Base-by-base conservation (phyloP, 2,888 invertebrate species). In the Drosophila peninsularis region DNA sequence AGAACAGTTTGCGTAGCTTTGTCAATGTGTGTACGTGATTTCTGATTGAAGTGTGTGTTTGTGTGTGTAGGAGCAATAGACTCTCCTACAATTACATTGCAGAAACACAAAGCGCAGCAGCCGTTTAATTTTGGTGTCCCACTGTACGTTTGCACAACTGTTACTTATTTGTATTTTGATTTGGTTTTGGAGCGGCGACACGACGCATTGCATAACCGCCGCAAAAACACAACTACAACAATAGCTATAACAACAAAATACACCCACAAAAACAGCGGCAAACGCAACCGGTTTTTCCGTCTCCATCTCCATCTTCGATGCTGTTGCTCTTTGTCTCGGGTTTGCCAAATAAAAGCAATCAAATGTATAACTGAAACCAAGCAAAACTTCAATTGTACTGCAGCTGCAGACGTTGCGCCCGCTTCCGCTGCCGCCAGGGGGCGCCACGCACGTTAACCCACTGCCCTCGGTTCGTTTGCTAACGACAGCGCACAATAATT, bases 181-280 rank as follows among this genome's bases (percentile, higher is more conserved):
- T 47, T 47, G 32, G 42, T 67, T 73, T 81, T 81, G 71, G 80
- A 76, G 84, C 76, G 74, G 69, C 67, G 67, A 74, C 82, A 83
- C 82, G 80, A 85, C 67, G 62, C 66, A 78, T 83, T 83, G 86
- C 82, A 83, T 83, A 83, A 83, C 80, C 83, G 54, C 24, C 6
- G 13, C 52, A 37, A 7, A 17, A 32, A 30, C 13, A 30, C 45
- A 27, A 27, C 36, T 19, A 63, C 72, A 50, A 17, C 41, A 58
- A 64, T 60, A 71, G 56, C 62, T 70, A 54, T 62, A 72, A 74
- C 64, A 63, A 79, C 44, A 65, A 44, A 71, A 69, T 75, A 81
- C 83, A 80, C 81, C 81, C 81, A 81, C 81, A 69, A 73, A 77
- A 77, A 61, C 63, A 62, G 55, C 56, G 52, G 41, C 61, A 58